Conservation (phyloP, 2,113 vertebrate species). For the Lipophrys pholis region DNA sequence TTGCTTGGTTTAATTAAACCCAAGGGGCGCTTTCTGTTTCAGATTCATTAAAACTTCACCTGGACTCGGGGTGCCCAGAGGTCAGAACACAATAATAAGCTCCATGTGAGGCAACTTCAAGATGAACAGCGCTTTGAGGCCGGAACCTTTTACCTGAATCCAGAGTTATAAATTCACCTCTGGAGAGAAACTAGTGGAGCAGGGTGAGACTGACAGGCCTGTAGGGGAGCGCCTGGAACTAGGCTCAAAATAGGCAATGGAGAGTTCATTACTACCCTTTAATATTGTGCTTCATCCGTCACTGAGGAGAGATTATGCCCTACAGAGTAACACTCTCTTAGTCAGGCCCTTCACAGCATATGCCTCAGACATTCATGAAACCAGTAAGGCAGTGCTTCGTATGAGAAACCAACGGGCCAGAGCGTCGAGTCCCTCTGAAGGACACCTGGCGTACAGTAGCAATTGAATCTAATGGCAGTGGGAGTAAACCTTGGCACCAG, state of each 20-base stretch:
- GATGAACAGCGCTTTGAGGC: too few species aligned
- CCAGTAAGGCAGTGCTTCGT: background rate
- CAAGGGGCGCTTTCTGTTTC: conserved; percentile 10
- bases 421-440: background rate
- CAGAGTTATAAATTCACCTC: conserved; percentile 36
- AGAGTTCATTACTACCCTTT: conserved; percentile 35
- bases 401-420: background rate
- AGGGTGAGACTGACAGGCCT: conserved; percentile 35
- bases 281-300: conserved; percentile 47
- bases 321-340: background rate
- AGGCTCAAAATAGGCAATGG: conserved; percentile 22
- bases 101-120: too few species aligned
- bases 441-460: background rate
- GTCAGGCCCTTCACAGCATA: background rate
- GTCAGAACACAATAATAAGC: background rate
- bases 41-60: conserved; percentile 29
- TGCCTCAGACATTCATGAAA: conserved; percentile 1
- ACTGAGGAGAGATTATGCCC: conserved; percentile 16
- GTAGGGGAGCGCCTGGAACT: conserved; percentile 19
- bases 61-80: background rate
- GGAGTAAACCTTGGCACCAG: conserved; percentile 13
- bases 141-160: background rate
- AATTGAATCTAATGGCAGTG: background rate
- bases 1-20: conserved; percentile 32
- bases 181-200: conserved; percentile 2